Evolutionary conservation across 2,113 vertebrate species (phyloP), one percentile per base, ranked within the genome.

Genomic region (Xenopus borealis): DNA sequence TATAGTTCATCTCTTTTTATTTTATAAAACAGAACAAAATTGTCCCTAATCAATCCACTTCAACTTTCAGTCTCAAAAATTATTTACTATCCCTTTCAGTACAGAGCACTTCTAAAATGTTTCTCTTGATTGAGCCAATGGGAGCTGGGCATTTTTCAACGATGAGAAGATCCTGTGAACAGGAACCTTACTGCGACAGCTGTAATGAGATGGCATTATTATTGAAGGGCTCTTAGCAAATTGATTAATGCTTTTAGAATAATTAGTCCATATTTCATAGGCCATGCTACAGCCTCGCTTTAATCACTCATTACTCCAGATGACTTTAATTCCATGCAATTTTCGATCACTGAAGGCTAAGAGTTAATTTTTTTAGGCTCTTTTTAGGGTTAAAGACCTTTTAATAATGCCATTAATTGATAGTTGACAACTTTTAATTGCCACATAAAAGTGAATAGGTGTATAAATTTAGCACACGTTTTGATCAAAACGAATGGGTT

Each of bases 41-140:
- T 90, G 85, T 81, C 89, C 82, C 86, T 91, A 89, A 90, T 93
- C 86, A 89, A 89, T 85, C 88, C 83, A 91, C 88, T 92, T 90
- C 85, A 89, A 81, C 82, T 88, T 86, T 89, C 79, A 75, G 84
- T 86, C 83, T 85, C 80, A 90, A 87, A 89, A 90, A 88, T 87
- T 74, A 84, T 87, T 89, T 87, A 81, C 83, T 79, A 89, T 83
- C 80, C 80, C 80, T 88, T 86, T 89, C 85, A 82, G 72, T 67
- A 40, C 74, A 76, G 80, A 83, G 82, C 80, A 82, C 81, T 77
- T 75, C 72, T 81, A 78, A 85, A 88, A 90, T 88, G 86, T 87
- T 90, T 89, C 89, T 65, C 82, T 79, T 80, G 81, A 88, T 90
- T 87, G 87, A 88, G 83, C 78, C 74, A 74, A 86, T 85, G 80